Evolutionary conservation across 1,140 invertebrate genomes (phyloP).

Genomic region (Psix sp.): DNA sequence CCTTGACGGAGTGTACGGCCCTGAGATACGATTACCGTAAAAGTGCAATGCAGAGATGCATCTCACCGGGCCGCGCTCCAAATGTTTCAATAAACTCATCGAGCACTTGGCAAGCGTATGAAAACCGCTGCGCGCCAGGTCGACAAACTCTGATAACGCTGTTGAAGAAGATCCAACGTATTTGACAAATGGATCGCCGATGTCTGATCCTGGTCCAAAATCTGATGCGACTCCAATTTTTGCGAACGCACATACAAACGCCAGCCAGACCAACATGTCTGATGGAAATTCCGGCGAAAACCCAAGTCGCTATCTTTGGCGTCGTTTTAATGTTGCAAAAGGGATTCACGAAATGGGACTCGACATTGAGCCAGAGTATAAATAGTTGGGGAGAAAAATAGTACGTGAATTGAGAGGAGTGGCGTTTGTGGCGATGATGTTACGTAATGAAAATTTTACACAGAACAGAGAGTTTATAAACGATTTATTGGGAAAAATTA

Average conservation of each 20-base stretch:
- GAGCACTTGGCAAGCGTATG: conserved; percentile 25
- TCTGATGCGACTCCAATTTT: conserved; percentile 9
- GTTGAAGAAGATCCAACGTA: conserved; percentile 25
- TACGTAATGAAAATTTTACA: no score
- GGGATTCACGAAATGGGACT: no score
- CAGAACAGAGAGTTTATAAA: no score
- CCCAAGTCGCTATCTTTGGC: no score
- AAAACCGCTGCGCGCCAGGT: conserved; percentile 26
- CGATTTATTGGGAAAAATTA: no score
- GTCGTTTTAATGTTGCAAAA: no score
- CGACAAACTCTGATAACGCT: conserved; percentile 31
- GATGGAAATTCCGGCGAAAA: no score
- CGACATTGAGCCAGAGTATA: no score
- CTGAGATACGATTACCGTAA: conserved; percentile 43
- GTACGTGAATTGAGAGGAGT: no score
- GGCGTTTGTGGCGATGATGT: no score
- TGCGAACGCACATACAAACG: background rate
- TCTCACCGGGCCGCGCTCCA: conserved; percentile 21
- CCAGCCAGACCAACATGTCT: background rate
- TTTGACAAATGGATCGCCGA: conserved; percentile 30
- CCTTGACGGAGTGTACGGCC: conserved; percentile 41
- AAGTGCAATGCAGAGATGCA: conserved; percentile 37
- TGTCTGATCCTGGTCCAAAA: conserved; percentile 10
- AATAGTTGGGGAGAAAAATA: no score
- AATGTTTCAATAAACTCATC: conserved; percentile 51